Base-by-base conservation (phyloP, 2,797 vertebrate genomes). In the Chromobotia macracanthus region DNA sequence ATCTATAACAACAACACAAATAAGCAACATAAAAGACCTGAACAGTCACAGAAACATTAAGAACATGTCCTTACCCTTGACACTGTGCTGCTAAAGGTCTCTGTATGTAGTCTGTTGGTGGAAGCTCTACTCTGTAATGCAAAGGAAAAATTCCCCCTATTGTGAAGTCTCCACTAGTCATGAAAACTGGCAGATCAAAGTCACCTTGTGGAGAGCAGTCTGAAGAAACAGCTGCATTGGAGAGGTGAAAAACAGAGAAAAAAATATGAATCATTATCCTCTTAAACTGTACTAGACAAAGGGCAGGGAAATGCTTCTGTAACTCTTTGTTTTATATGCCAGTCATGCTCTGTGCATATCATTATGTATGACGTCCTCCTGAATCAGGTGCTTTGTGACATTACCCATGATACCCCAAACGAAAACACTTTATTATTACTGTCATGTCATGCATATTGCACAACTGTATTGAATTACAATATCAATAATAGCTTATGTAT, bases 131-230 rank as follows among this genome's bases (percentile, higher is more conserved):
- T 82, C 86, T 84, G 66, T 89, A 88, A 56, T 89, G 87, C 55
- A 89, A 68, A 23, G 88, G 87, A 48, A 89, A 88, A 58, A 89
- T 83, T 55, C 87, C 88, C 80, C 86, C 87, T 71, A 89, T 86
- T n/a, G 83, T 82, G 18, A 87, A 75, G 69, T 87, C 81, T 65
- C 87, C 88, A 79, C 84, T 65, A 56, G 79, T 78, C 63, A 65
- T 61, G 53, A 89, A 87, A 25, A 65, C 83, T 64, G 88, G 86
- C 19, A 79, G 64, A 63, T 85, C 61, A 82, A 87, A 87, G 25
- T 82, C 63, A n/a, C 83, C 86, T n/a, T 83, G 82, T 44, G 80
- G 64, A 12, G 70, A 68, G 58, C 88, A 87, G n/a, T 35, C 61
- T 21, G 55, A 75, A 23, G 65, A 70, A 35, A 77, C 11, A 63